Evolutionary conservation across 2,888 invertebrate species (phyloP).

Genomic region (Spisula subtruncata): DNA sequence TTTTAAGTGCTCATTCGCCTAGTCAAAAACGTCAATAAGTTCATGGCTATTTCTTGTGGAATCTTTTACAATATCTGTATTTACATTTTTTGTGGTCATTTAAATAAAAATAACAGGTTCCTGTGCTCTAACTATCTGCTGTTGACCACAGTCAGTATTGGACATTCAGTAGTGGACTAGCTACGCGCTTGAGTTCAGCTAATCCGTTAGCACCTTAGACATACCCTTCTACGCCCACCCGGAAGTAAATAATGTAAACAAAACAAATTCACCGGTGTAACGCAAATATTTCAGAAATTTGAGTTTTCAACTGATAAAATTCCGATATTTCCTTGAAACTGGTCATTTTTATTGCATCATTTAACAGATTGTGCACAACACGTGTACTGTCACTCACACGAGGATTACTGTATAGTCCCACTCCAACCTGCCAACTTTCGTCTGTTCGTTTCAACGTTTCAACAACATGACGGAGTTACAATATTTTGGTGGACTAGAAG

Average conservation of each 20-base stretch:
- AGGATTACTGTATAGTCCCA: neutral
- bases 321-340: neutral
- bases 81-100: too few species aligned
- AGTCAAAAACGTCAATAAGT: too few species aligned
- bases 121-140: too few species aligned
- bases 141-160: too few species aligned
- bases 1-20: too few species aligned
- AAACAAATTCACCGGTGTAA: neutral
- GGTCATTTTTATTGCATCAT: neutral
- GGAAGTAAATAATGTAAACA: slow-evolving; percentile 8
- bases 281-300: neutral
- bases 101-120: too few species aligned
- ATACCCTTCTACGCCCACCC: neutral
- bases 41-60: too few species aligned
- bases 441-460: neutral
- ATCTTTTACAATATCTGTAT: too few species aligned
- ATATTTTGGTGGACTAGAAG: slow-evolving; percentile 59
- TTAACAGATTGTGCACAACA: neutral
- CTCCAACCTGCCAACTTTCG: neutral
- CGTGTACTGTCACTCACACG: neutral
- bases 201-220: too few species aligned
- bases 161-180: too few species aligned
- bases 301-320: neutral
- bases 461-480: slow-evolving; percentile 41
- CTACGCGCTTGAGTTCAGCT: too few species aligned